Evolutionary conservation across 2,113 vertebrate species (phyloP).

Genomic region (Callorhinus ursinus): DNA sequence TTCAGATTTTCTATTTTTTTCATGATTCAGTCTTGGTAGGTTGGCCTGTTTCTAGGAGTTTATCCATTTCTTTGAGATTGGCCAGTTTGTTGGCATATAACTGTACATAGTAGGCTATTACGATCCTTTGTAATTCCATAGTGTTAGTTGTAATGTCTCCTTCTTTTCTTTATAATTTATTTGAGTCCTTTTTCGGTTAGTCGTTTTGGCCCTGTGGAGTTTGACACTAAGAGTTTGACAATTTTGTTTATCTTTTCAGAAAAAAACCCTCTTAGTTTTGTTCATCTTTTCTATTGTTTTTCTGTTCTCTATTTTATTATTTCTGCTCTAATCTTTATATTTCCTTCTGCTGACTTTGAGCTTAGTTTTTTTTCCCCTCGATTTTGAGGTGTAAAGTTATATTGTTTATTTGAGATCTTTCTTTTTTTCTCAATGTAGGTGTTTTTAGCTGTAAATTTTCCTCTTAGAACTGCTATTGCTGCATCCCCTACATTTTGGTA

Average conservation of each 20-base stretch:
- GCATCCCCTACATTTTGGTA: background rate
- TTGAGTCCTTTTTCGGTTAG: background rate
- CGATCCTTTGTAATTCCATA: background rate
- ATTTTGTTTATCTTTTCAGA: background rate
- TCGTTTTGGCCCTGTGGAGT: too few species aligned
- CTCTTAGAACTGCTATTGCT: background rate
- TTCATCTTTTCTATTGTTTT: background rate
- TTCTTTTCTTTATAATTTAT: background rate
- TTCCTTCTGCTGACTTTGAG: background rate
- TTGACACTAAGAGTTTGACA: background rate
- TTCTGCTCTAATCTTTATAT: background rate
- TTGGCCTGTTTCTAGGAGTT: background rate
- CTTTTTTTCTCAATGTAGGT: background rate
- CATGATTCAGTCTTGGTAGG: background rate
- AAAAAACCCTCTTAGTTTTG: background rate
- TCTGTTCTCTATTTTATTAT: background rate
- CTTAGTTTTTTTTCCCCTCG: background rate
- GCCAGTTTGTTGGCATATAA: background rate
- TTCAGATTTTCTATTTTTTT: constrained; percentile 6
- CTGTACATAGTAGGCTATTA: background rate
- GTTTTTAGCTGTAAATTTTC: background rate
- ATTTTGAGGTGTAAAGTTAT: background rate
- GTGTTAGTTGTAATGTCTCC: background rate
- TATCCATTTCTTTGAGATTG: background rate
- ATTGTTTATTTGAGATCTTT: background rate